Base-by-base conservation (phyloP, 2,797 vertebrate species). In the Darevskia nairensis region DNA sequence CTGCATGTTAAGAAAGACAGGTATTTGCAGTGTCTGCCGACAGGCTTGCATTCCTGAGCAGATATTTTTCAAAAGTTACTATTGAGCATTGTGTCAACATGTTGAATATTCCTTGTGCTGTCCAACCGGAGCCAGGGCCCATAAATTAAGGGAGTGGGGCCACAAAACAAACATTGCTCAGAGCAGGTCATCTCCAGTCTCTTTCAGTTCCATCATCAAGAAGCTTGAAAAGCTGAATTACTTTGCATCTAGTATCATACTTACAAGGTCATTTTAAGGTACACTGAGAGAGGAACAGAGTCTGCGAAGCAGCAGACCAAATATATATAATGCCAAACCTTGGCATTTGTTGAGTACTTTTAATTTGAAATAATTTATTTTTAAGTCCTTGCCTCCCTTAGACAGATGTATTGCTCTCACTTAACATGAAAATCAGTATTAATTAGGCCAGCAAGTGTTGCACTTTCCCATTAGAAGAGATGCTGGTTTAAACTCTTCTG, bases 391-490 rank as follows among this genome's bases (percentile, higher is more conserved):
- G n/a, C 88, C 90, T 95, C 86, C 72, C 74, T 89, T 86, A 78
- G 88, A 92, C 71, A 92, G 91, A 93, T 93, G 88, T 93, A 94
- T 93, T 93, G 81, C 85, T 93, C 68, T 90, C 80, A 84, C 82
- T 93, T 93, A 93, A 88, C 78, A 88, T 55, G 78, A 86, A 91
- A 88, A 92, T 93, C 90, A 85, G 92, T 94, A 95, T 94, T 94
- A 95, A 94, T 94, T 93, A 93, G 88, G 71, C 76, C 89, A 90
- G 86, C 83, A 89, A 86, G 81, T 92, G 50, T 91, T 89, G 89
- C 89, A 90, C 69, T 59, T 68, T 90, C 68, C 83, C 90, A 86
- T 90, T 91, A 93, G 89, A 84, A 90, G 85, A 89, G 82, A 80
- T 90, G n/a, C 85, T 93, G 90, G 41, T 77, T 94, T 92, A 74